Conservation (phyloP, 2,797 vertebrate species). For the Novumbra hubbsi region DNA sequence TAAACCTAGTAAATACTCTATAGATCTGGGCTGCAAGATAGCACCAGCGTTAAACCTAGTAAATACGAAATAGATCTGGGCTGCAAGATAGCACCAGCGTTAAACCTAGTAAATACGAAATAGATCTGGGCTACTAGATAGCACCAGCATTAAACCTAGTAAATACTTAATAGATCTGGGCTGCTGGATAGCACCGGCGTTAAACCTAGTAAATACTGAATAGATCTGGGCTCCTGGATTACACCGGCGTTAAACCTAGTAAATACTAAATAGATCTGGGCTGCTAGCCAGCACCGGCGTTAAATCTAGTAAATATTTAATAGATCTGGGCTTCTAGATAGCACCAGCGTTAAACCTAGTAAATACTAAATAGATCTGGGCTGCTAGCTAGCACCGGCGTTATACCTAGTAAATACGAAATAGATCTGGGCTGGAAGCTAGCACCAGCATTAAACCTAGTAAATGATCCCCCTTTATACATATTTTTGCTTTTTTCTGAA, state of each 20-base stretch:
- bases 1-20: constrained; percentile 50
- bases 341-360: constrained; percentile 46
- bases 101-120: too few relatives aligned
- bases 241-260: too few relatives aligned
- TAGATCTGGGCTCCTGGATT: too few relatives aligned
- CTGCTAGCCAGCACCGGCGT: constrained; percentile 48
- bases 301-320: constrained; percentile 45
- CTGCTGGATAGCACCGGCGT: too few relatives aligned
- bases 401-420: constrained; percentile 49
- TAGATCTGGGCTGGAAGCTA: constrained; percentile 52
- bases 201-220: too few relatives aligned
- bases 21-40: constrained; percentile 52
- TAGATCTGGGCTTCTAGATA: constrained; percentile 52
- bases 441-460: constrained; percentile 46
- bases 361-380: constrained; percentile 56
- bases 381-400: constrained; percentile 48
- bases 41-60: too few relatives aligned
- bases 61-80: too few relatives aligned
- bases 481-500: constrained; percentile 14
- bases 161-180: too few relatives aligned
- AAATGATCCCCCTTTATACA: neutral
- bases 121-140: too few relatives aligned
- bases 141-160: too few relatives aligned
- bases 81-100: too few relatives aligned
- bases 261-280: constrained; percentile 56